A percentile compares a stretch with the other conserved stretches of the same genome.
Evolutionary conservation across 35 echinoderm and acorn worm species (phyloP).

Genomic region (Apostichopus japonicus): DNA sequence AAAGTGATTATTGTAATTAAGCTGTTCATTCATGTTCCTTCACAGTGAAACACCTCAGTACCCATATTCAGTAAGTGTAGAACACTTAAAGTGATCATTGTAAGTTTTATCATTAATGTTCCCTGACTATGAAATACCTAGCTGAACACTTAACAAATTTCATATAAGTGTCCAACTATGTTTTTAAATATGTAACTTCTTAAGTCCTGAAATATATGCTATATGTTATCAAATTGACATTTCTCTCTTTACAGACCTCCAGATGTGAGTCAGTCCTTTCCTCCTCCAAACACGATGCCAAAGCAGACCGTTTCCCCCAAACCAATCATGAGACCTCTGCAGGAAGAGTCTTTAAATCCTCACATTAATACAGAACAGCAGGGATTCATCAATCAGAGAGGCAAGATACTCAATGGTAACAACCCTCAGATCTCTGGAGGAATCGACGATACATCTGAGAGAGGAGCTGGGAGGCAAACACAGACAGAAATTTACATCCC

Average conservation of each 20-base stretch:
- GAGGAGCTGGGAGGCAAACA: background rate
- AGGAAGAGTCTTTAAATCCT: background rate
- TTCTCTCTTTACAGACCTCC: background rate
- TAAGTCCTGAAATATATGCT: too few relatives aligned
- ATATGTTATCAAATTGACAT: background rate
- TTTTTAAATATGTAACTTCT: too few relatives aligned
- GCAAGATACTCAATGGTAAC: background rate
- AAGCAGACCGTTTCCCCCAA: background rate
- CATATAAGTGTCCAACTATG: too few relatives aligned
- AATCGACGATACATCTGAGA: background rate
- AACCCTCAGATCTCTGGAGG: background rate
- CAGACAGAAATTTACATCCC: conserved; percentile 82
- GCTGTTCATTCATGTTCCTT: too few relatives aligned
- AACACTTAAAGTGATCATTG: too few relatives aligned
- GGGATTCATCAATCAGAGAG: background rate
- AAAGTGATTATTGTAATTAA: too few relatives aligned
- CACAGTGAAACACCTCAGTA: too few relatives aligned
- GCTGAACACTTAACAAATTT: too few relatives aligned
- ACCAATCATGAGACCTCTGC: background rate
- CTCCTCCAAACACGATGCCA: background rate
- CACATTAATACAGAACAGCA: conserved; percentile 1
- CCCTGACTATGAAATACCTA: too few relatives aligned
- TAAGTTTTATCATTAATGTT: too few relatives aligned
- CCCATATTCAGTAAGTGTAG: too few relatives aligned
- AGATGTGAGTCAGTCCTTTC: conserved; percentile 14